Conservation (phyloP, 2,797 vertebrate species). For the Schizopygopsis malacanthus region DNA sequence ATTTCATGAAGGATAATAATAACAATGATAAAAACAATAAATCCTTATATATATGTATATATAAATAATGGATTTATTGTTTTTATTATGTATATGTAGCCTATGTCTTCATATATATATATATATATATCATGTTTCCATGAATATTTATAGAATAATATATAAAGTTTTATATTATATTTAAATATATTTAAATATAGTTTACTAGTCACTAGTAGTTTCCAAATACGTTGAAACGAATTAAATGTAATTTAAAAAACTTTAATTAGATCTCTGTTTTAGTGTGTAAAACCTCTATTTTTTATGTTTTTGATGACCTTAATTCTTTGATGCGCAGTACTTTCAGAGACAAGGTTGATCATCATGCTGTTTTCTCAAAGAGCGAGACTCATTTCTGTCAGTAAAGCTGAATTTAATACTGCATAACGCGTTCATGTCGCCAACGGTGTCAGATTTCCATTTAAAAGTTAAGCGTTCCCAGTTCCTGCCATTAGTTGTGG, state of each 20-base stretch:
- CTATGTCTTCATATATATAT: neutral
- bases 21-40: neutral
- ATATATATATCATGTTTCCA: neutral
- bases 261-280: neutral
- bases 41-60: neutral
- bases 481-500: constrained; percentile 78
- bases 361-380: neutral
- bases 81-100: neutral
- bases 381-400: neutral
- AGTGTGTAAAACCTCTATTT: neutral
- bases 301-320: neutral
- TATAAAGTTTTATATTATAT: too few species aligned
- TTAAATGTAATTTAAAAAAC: neutral
- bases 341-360: neutral
- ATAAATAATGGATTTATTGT: neutral
- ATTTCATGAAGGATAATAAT: neutral
- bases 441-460: constrained; percentile 26
- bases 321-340: neutral
- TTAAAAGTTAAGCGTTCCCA: constrained; percentile 78
- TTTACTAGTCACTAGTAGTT: neutral
- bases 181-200: too few species aligned
- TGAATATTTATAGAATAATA: neutral
- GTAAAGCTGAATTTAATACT: constrained; percentile 7
- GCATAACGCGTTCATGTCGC: constrained; percentile 15
- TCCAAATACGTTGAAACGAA: neutral